phyloP scores from a whole-genome alignment of 1,140 invertebrate species.

The Eupristina koningsbergeri region DNA sequence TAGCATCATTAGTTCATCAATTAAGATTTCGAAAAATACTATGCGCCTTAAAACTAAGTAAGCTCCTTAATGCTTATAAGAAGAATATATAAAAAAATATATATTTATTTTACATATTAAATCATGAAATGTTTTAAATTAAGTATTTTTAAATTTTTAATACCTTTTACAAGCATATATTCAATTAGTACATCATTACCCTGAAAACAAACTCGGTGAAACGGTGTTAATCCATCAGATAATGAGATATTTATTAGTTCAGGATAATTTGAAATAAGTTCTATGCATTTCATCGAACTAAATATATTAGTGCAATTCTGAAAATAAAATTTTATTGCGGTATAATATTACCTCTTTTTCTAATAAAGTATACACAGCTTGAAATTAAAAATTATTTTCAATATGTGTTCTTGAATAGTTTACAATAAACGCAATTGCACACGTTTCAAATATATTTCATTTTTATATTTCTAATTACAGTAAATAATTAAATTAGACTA shows the following conservation, averaged over 20 bases:
- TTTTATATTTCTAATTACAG: neutral
- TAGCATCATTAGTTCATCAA: too few species aligned
- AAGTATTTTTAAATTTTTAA: neutral
- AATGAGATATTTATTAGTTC: slow-evolving; percentile 55
- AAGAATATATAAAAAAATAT: too few species aligned
- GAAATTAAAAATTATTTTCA: neutral
- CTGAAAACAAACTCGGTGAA: slow-evolving; percentile 57
- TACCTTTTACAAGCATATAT: slow-evolving; percentile 58
- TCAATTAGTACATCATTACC: slow-evolving; percentile 54
- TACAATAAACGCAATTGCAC: neutral
- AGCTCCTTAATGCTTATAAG: too few species aligned
- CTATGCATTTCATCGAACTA: slow-evolving; percentile 55
- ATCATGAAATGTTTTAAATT: neutral
- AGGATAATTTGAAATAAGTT: slow-evolving; percentile 53
- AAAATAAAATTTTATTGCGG: slow-evolving; percentile 34
- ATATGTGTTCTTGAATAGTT: neutral
- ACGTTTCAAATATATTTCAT: neutral
- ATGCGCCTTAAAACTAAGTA: too few species aligned
- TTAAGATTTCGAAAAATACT: too few species aligned
- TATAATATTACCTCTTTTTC: neutral
- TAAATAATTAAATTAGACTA: neutral
- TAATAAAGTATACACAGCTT: neutral
- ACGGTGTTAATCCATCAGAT: slow-evolving; percentile 55
- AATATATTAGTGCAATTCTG: slow-evolving; percentile 53
- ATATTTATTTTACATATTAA: neutral